Base-by-base conservation (phyloP, 2,113 vertebrate genomes). In the Ia io region DNA sequence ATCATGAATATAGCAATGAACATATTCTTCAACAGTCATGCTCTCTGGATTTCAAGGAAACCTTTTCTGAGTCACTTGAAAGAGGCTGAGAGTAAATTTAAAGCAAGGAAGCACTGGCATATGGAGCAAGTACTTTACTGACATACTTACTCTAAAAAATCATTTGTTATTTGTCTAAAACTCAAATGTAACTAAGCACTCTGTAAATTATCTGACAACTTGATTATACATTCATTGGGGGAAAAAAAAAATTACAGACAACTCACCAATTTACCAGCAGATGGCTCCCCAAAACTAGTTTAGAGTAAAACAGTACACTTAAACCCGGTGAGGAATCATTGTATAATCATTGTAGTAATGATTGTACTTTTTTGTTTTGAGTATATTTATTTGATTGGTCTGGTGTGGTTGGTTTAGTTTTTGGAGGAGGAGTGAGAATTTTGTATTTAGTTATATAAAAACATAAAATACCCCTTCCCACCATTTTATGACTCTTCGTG, bases 241-340 rank as follows among this genome's bases (percentile, higher is more conserved):
- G 4, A 32, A 85, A 78, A 32, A 85, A 78, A 25, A 93, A 70
- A 78, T 9, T 6, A 9, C 0, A 5, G 8, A 82, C 44, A 76
- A 44, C 32, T 84, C 28, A 37, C 12, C 86, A 82, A 37, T 37
- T 70, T 47, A 71, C 98, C 97, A 90, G 97, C 95, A 98, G 98
- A 87, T 95, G 98, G 98, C 98, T 97, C 95, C 90, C 96, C 69
- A 92, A 93, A 97, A 90, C 93, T 67, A 90, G 65, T 90, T 96
- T 93, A 95, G 61, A 95, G 76, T 63, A 87, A 95, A 87, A 51
- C 1, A 87, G 47, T 23, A 53, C 7, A 42, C 18, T 61, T 18
- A 73, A 30, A 22, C 16, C 37, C 61, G 70, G 67, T 56, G 35
- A 86, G 28, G 40, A 94, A 28, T 84, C 40, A 22, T 40, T 84